Percentiles rank a stretch among this genome's conserved stretches.
These are phyloP conservation scores for Macaca nemestrina DNA, from an alignment of 2,113 vertebrate species.

Conservation along the genomic window DNA sequence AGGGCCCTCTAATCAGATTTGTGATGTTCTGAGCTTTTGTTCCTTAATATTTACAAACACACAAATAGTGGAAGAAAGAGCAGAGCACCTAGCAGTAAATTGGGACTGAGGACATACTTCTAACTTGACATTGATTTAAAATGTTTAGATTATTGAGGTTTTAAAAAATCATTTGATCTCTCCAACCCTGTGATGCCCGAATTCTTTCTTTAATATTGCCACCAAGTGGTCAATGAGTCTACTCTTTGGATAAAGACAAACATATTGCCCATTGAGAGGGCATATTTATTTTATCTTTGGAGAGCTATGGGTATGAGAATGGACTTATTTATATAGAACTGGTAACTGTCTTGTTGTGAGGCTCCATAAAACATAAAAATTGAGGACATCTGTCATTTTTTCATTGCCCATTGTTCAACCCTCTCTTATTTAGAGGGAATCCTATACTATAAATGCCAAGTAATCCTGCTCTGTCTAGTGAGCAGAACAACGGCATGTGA, in stretches of 20 bases:
- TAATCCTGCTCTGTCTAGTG: not conserved
- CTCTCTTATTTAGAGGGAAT: not conserved
- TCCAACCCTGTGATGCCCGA: not conserved
- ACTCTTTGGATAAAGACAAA: not conserved
- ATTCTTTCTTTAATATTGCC: not conserved
- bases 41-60: conserved; percentile 4
- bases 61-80: not conserved
- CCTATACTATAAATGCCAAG: not conserved
- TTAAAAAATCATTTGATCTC: not conserved
- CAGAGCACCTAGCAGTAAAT: not conserved
- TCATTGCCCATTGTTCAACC: not conserved
- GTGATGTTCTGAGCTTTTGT: not conserved
- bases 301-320: not conserved
- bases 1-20: not conserved
- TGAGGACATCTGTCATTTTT: not conserved
- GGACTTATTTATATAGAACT: not conserved
- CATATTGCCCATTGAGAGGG: not conserved
- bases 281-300: not conserved
- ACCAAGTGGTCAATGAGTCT: not conserved
- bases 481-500: not conserved
- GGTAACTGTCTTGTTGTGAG: not conserved
- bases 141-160: not conserved
- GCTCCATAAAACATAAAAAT: not conserved
- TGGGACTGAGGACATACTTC: not conserved
- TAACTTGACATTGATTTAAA: not conserved